Conservation (phyloP, 2,797 vertebrate species). For the Vireo griseus region DNA sequence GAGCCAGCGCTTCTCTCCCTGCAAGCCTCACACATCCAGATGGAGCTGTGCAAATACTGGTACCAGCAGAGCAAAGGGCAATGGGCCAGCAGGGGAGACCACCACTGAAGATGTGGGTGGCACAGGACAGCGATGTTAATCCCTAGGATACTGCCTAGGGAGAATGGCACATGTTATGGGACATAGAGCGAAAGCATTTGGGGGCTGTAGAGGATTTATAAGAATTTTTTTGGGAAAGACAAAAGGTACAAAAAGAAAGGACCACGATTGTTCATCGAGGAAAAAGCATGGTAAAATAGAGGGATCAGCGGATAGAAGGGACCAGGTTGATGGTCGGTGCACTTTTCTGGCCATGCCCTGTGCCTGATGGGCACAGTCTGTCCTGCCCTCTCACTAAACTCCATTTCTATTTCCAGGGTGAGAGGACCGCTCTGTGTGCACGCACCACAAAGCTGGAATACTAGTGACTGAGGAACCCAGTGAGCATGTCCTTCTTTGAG, state of each 20-base stretch:
- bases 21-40: neutral
- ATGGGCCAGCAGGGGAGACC: neutral
- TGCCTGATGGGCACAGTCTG: neutral
- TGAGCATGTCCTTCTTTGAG: rapidly evolving
- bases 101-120: neutral
- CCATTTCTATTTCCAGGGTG: neutral
- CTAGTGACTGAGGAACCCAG: neutral
- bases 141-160: neutral
- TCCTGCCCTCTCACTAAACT: neutral
- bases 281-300: neutral
- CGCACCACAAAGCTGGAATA: neutral
- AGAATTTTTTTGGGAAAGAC: neutral
- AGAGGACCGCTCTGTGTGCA: neutral
- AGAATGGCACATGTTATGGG: rapidly evolving
- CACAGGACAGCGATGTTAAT: neutral
- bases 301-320: neutral
- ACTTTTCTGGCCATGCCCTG: rapidly evolving
- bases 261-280: neutral
- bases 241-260: neutral
- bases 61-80: neutral
- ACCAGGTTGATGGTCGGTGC: rapidly evolving
- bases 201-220: neutral
- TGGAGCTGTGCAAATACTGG: rapidly evolving
- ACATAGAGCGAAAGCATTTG: neutral
- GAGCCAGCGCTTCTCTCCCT: rapidly evolving